Base-by-base conservation (phyloP, 2,797 vertebrate genomes). In the Protonibea diacanthus region DNA sequence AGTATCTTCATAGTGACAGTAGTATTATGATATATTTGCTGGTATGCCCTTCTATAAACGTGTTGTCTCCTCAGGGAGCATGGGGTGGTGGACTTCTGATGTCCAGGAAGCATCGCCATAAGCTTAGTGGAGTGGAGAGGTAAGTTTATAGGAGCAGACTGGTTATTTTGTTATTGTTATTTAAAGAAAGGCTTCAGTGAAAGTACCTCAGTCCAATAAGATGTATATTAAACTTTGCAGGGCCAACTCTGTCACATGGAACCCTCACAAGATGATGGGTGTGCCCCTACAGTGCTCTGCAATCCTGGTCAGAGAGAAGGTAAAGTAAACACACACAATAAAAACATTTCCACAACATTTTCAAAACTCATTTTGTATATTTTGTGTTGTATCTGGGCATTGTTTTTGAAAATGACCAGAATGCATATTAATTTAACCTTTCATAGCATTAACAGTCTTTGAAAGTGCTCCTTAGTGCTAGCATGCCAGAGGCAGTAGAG, bases 241-340 rank as follows among this genome's bases (percentile, higher is more conserved):
- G 78, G 92, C 93, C 65, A 92, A 93, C 89, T 94, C 93, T 29
- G 93, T 94, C 57, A 94, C 93, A 6, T 94, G 93, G 93, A 94
- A 94, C 84, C 98, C 98, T 61, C 98, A 99, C 92, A 99, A 99
- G 95, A 99, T 99, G 98, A 99, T 99, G 98, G 98, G 98, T 0
- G 98, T 97, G 75, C 95, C 98, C 56, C 94, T 99, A 49, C 98
- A 99, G 88, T 99, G 98, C 81, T 99, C 98, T 2, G 98, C 98
- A 74, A 98, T 99, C 92, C 96, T 99, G 69, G 96, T 99, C 91
- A 96, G 95, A 90, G 98, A 99, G 90, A 99, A 99, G 97, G 98
- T 99, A 93, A 47, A 10, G 23, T 6, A 56, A 42, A 38, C 38
- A 69, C 58, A 56, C 56, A 47, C 18, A 55, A 33, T 13, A n/a